These are phyloP conservation scores for Heterochromis multidens DNA, from an alignment of 2,113 vertebrate genomes.

Conservation along the genomic window DNA sequence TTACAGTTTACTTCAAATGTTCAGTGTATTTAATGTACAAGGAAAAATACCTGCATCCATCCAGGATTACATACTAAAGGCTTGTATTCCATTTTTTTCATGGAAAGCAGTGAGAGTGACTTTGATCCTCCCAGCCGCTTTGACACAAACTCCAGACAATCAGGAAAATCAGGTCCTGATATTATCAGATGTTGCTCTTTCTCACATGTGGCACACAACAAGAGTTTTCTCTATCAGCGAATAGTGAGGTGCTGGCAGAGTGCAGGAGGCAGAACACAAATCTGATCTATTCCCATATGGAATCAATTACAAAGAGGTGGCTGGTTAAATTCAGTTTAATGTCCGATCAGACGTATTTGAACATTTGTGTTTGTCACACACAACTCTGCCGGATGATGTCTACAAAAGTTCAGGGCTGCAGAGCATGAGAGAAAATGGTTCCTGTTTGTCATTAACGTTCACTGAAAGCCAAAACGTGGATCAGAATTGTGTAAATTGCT, in stretches of 20 bases:
- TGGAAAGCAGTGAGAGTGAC: background rate
- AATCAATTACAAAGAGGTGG: background rate
- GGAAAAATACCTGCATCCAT: background rate
- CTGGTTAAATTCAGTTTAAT: background rate
- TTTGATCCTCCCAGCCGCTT: background rate
- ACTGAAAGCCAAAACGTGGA: background rate
- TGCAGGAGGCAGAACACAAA: background rate
- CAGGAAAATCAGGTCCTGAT: accelerated
- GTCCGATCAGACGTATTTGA: background rate
- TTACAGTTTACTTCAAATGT: background rate
- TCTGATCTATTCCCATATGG: background rate
- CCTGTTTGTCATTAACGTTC: background rate
- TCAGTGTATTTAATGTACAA: accelerated
- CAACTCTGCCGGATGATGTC: background rate
- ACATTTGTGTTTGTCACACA: background rate
- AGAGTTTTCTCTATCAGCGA: background rate
- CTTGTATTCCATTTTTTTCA: accelerated
- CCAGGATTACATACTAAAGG: background rate
- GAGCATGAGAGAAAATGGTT: background rate
- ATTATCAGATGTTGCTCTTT: background rate
- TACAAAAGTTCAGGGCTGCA: background rate
- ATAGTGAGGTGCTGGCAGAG: background rate
- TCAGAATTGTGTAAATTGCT: background rate
- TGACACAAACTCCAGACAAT: background rate
- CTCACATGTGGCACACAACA: background rate